phyloP scores from a whole-genome alignment of 1,140 invertebrate genomes.

The Bombus pascuorum region DNA sequence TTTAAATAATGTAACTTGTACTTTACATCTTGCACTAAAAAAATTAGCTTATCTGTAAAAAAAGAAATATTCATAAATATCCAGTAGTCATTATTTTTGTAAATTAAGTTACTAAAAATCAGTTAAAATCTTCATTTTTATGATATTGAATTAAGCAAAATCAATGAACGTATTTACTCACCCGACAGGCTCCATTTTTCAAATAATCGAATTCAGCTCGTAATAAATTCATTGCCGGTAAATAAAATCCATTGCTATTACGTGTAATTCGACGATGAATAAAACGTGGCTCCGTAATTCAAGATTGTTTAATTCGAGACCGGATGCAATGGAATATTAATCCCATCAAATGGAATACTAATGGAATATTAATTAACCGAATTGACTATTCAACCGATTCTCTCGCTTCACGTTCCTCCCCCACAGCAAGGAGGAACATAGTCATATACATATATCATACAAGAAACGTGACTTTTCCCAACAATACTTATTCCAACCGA shows the following conservation, averaged over 20 bases:
- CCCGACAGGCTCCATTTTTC: neutral
- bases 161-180: neutral
- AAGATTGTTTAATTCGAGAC: neutral
- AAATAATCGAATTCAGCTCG: neutral
- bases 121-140: too few relatives aligned
- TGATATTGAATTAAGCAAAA: too few relatives aligned
- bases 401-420: too few relatives aligned
- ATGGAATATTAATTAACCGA: conserved; percentile 22
- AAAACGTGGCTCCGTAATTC: neutral
- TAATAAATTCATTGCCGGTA: neutral
- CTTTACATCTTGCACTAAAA: too few relatives aligned
- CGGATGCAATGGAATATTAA: conserved; percentile 5
- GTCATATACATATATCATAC: too few relatives aligned
- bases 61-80: too few relatives aligned
- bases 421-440: neutral
- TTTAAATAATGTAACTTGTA: neutral
- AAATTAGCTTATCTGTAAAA: too few relatives aligned
- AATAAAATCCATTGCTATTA: neutral
- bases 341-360: neutral
- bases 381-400: too few relatives aligned
- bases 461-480: conserved; percentile 7
- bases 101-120: too few relatives aligned
- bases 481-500: neutral
- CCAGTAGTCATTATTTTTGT: too few relatives aligned
- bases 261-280: neutral